Evolutionary conservation across 2,797 vertebrate genomes (phyloP), one percentile per base, ranked within the genome.

Genomic region (Coracias cyanogaster): DNA sequence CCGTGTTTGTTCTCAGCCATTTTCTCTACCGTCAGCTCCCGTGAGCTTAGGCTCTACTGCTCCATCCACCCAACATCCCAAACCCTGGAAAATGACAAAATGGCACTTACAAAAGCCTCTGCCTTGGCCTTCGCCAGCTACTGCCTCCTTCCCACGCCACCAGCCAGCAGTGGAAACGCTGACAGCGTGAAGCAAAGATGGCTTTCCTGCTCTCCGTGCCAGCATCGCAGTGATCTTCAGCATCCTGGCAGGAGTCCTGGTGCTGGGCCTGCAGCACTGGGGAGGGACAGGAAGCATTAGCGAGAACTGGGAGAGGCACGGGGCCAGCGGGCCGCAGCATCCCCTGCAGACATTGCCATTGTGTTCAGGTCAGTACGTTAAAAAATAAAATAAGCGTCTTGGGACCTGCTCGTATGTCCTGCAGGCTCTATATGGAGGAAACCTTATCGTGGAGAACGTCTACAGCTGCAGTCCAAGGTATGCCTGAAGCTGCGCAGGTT

Each of bases 121-220:
- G 64, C 74, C 93, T 86, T n/a, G 41, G 84, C 49, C 67, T 64
- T 54, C 17, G 52, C 61, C 77, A 64, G 77, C 25, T 91, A 82
- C 49, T 39, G 67, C 48, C 84, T 95, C 79, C 87, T 95, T 96
- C 94, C 95, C 91, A 93, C n/a, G 4, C 57, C 70, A 76, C 85
- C 24, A 81, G 77, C 52, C 91, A 87, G 85, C 58, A 24, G 82
- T 91, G 92, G 94, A 94, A 97, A 83, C 24, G 94, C 95, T 95
- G 95, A 96, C 76, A 49, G 70, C 3, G 62, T 86, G 83, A 81
- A 77, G 96, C 46, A 57, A 86, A 90, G 88, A 93, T 85, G 78
- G 74, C 64, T 61, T 94, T 94, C 93, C 93, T 86, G 81, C 71
- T 86, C 51, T 54, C 54, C 2, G n/a, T 69, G 94, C 93, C 95